Evolutionary conservation across 2,888 invertebrate species (phyloP).

Genomic region (Epsilonema sp.): DNA sequence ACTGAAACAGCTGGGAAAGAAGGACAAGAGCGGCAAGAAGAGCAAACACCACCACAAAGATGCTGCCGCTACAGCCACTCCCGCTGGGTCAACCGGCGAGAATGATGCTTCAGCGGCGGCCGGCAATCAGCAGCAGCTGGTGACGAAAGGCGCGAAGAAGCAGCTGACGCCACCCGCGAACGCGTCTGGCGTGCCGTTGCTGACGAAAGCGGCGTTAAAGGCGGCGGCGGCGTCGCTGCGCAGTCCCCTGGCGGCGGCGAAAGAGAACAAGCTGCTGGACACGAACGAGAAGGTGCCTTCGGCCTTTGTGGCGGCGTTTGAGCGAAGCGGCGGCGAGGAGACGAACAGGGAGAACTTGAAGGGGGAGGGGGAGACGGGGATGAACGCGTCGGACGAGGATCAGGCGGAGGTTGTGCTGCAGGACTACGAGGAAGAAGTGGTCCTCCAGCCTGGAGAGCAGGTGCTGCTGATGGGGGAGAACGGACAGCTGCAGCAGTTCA

Average conservation of each 20-base stretch:
- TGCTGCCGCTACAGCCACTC: too few species aligned
- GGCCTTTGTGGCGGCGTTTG: constrained; percentile 6
- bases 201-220: constrained; percentile 8
- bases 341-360: not conserved
- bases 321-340: not conserved
- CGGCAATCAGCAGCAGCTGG: too few species aligned
- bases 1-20: too few species aligned
- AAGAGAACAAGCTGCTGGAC: constrained; percentile 2
- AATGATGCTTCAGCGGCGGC: too few species aligned
- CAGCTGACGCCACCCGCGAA: too few species aligned
- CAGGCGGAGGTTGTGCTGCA: not conserved
- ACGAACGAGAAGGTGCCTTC: constrained; percentile 2
- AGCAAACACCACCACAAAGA: too few species aligned
- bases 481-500: not conserved
- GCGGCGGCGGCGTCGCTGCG: not conserved
- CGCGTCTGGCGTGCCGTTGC: too few species aligned
- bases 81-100: too few species aligned
- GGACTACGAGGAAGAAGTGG: not conserved
- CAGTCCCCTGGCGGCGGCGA: not conserved
- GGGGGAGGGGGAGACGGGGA: not conserved
- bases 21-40: too few species aligned
- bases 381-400: too few species aligned
- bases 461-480: not conserved
- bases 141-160: too few species aligned
- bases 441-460: not conserved